Evolutionary conservation across 2,113 vertebrate genomes (phyloP).

Genomic region (Pygoscelis antarcticus): DNA sequence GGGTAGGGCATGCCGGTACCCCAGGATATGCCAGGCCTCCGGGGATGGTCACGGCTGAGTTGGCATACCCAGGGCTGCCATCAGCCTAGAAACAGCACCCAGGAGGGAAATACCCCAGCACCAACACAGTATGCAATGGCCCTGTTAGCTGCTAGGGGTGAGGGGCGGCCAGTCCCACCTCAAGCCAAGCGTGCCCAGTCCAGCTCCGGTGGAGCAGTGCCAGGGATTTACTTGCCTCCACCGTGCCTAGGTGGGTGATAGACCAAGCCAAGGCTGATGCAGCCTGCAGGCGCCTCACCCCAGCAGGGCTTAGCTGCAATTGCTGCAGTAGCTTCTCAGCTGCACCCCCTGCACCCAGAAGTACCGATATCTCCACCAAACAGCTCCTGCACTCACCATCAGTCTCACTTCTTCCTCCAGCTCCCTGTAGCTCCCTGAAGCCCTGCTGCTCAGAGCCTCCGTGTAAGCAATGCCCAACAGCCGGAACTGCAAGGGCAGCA

Average conservation of each 20-base stretch:
- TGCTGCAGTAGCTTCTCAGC: not conserved
- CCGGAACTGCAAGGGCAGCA: constrained; percentile 18
- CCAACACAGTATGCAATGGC: rapidly evolving
- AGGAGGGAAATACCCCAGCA: not conserved
- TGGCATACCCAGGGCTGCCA: not conserved
- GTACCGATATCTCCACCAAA: rapidly evolving
- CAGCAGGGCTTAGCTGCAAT: not conserved
- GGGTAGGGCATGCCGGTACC: not conserved
- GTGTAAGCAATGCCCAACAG: not conserved
- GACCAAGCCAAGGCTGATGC: no score
- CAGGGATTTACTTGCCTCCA: not conserved
- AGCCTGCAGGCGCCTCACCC: not conserved
- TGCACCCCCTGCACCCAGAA: not conserved
- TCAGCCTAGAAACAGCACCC: not conserved
- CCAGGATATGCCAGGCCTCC: not conserved
- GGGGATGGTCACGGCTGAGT: not conserved
- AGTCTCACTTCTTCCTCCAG: not conserved
- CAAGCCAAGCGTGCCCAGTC: not conserved
- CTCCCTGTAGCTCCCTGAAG: not conserved
- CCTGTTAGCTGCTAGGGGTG: not conserved
- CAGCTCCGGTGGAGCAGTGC: not conserved
- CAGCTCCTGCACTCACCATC: not conserved
- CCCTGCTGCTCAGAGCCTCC: not conserved
- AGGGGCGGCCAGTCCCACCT: not conserved
- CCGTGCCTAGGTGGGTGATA: rapidly evolving